phyloP scores from a whole-genome alignment of 2,113 vertebrate genomes.

The Mus pahari region DNA sequence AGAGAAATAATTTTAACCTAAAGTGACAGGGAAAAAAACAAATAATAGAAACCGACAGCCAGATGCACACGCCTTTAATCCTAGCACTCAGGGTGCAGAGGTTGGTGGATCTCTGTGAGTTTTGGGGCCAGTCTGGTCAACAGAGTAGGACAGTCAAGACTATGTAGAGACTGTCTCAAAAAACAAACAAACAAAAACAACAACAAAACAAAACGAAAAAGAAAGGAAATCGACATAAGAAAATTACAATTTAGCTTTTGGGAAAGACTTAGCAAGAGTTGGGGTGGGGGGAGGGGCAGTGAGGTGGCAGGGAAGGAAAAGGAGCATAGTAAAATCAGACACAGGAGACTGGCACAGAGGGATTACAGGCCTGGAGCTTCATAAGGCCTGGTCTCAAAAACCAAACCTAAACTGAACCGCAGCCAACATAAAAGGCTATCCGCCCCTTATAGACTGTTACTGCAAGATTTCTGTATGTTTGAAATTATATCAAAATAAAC shows the following conservation, averaged over 20 bases:
- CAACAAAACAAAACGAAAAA: not conserved
- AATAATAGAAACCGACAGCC: not conserved
- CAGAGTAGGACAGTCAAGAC: not conserved
- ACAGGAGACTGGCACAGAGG: not conserved
- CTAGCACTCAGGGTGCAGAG: not conserved
- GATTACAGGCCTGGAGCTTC: not conserved
- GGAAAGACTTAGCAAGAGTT: not conserved
- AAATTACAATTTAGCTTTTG: not conserved
- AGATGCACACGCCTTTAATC: not conserved
- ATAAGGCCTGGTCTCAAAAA: not conserved
- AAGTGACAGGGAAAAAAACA: not conserved
- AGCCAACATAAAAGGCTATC: not conserved
- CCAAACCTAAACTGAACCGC: not conserved
- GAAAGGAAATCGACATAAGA: not conserved
- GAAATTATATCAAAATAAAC: conserved; percentile 12
- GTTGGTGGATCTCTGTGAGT: not conserved
- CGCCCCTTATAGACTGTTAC: not conserved
- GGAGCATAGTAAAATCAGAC: not conserved
- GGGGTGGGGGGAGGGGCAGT: not conserved
- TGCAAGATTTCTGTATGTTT: not conserved
- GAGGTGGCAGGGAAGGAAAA: not conserved
- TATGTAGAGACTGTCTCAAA: not conserved
- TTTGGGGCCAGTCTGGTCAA: not conserved
- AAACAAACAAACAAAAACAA: not conserved
- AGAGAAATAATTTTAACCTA: not conserved